Percentiles rank a stretch among this genome's conserved stretches.
Evolutionary conservation across 64 coral and sea anemone genomes (phyloP).

Genomic region (Stylophora pistillata): DNA sequence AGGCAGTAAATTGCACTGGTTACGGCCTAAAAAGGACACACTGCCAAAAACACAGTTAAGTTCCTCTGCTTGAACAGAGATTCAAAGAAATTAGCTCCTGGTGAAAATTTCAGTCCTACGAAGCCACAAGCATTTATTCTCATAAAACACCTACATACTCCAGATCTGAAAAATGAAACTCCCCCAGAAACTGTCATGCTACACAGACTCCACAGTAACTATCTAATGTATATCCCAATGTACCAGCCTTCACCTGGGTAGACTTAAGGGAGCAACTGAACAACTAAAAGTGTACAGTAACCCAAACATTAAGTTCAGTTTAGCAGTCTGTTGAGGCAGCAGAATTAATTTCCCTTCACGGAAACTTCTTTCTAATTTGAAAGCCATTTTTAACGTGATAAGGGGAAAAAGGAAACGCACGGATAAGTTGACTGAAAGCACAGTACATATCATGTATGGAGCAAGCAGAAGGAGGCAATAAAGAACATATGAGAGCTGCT

Average conservation of each 20-base stretch:
- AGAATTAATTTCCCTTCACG: constrained; percentile 52
- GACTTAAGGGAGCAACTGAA: constrained; percentile 51
- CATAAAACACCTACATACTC: too few relatives aligned
- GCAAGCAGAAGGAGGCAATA: constrained; percentile 86
- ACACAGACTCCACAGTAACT: too few relatives aligned
- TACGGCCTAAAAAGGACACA: too few relatives aligned
- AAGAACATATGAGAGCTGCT: constrained; percentile 78
- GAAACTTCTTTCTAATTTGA: constrained; percentile 87
- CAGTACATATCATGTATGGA: constrained; percentile 88
- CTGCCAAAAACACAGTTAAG: too few relatives aligned
- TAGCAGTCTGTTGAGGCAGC: constrained; percentile 79
- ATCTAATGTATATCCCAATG: too few relatives aligned
- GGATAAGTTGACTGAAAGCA: constrained; percentile 84
- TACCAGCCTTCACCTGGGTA: constrained; percentile 43
- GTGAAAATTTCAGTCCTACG: too few relatives aligned
- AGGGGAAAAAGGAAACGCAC: constrained; percentile 74
- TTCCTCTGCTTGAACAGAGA: too few relatives aligned
- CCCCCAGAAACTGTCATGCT: too few relatives aligned
- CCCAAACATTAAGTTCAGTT: constrained; percentile 90
- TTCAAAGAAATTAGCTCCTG: too few relatives aligned
- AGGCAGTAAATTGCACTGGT: too few relatives aligned
- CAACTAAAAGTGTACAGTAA: constrained; percentile 82
- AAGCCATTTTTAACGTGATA: constrained; percentile 71
- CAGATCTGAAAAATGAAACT: too few relatives aligned
- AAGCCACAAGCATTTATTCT: too few relatives aligned